Evolutionary conservation across 2,888 invertebrate species (phyloP), one percentile per base, ranked within the genome.

Genomic region (Epinotia bilunana): DNA sequence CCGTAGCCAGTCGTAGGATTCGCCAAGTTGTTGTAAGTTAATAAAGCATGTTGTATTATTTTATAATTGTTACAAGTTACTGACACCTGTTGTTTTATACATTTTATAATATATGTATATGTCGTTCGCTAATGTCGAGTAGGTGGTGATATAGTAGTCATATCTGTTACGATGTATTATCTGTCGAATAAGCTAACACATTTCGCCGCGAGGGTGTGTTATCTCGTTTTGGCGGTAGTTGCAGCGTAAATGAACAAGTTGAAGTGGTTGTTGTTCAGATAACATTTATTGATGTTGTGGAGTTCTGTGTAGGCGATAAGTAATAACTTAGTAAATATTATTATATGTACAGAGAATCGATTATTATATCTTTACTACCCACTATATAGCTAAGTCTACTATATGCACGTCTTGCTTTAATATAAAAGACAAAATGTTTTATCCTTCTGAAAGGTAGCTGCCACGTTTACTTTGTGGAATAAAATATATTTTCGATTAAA

Each of bases 91-190:
- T 81, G 80, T 85, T 84, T 78, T 80, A 78, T 78, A 81, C 81
- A 80, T 85, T 84, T 78, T 80, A 78, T 78, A 81, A 84, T 84
- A 84, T 84, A 84, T 85, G 83, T 80, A 83, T 80, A 80, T 82
- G 84, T 78, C 79, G 80, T 87, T 83, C 63, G 83, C 83, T 87
- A 86, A 86, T 87, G 88, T 87, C 80, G 78, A 83, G 83, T 83
- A 81, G 83, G 77, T 80, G 82, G 84, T 84, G 65, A 53, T 65
- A 53, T 65, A 84, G 84, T 82, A 80, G 81, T 83, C 81, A 86
- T 90, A 90, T 91, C 88, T 78, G 79, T 85, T 87, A 86, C 88
- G 87, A 88, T 84, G 82, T 84, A 88, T 89, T 90, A 88, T 87
- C 89, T 89, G 88, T 89, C 89, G 88, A 87, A 90, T 89, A 85